Conservation (phyloP, 1,140 invertebrate species). For the Brachionus plicatilis region DNA sequence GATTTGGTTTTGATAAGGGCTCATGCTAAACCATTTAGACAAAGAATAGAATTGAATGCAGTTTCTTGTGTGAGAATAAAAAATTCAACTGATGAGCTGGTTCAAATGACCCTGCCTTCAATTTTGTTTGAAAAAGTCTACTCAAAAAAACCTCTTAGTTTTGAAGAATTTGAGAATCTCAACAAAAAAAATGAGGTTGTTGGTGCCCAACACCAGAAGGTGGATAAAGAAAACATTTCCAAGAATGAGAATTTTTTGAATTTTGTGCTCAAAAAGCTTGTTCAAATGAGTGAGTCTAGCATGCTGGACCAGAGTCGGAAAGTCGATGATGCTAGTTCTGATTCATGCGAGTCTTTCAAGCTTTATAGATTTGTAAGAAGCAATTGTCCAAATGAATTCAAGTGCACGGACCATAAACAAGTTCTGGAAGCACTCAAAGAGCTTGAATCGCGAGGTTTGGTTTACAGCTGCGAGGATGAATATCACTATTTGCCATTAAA, state of each 20-base stretch:
- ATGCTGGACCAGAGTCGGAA: conserved; percentile 9
- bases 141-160: not conserved
- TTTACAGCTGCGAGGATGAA: conserved; percentile 37
- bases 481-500: conserved; percentile 27
- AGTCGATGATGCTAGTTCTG: not conserved
- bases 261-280: not conserved
- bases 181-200: not conserved
- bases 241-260: conserved; percentile 19
- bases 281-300: not conserved
- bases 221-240: not conserved
- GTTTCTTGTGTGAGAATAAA: conserved; percentile 6
- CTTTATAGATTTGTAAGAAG: conserved; percentile 1
- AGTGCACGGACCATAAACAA: not conserved
- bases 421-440: conserved; percentile 19
- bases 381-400: conserved; percentile 35
- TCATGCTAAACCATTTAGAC: not conserved
- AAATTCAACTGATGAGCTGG: conserved; percentile 6
- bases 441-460: not conserved
- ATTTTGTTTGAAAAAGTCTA: not conserved
- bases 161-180: not conserved
- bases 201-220: not conserved
- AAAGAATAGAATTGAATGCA: conserved; percentile 13
- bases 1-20: conserved; percentile 13
- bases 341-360: not conserved
- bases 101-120: conserved; percentile 9